Percentiles rank a stretch among this genome's conserved stretches.
Evolutionary conservation across 2,797 vertebrate genomes (phyloP).

Genomic region (Characodon lateralis): DNA sequence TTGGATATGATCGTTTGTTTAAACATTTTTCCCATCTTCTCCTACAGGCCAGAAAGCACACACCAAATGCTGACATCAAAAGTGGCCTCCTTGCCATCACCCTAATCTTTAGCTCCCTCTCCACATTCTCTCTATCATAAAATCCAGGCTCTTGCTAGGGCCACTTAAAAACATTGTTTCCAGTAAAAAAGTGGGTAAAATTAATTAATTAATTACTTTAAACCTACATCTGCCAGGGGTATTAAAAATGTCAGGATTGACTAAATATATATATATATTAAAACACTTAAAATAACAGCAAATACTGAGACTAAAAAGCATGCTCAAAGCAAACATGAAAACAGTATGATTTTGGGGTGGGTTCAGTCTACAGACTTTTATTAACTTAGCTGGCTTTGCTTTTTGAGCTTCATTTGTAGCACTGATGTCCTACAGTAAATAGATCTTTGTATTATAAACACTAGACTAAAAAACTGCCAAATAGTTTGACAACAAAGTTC

Average conservation of each 20-base stretch:
- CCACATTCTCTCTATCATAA: background rate
- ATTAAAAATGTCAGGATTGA: background rate
- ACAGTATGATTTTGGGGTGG: background rate
- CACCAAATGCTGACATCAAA: background rate
- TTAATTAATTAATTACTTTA: background rate
- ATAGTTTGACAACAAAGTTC: slow-evolving; percentile 1
- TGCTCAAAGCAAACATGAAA: background rate
- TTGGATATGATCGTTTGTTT: background rate
- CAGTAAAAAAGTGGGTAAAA: background rate
- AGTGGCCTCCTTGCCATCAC: background rate
- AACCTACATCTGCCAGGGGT: background rate
- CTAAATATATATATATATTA: too few species aligned
- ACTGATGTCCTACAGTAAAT: background rate
- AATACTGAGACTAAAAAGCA: background rate
- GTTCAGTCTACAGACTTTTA: background rate
- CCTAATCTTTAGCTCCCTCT: background rate
- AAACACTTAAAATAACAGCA: background rate
- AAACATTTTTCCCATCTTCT: background rate
- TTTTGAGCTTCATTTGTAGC: background rate
- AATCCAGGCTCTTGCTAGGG: background rate
- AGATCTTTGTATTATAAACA: slow-evolving; percentile 13
- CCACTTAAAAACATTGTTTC: background rate
- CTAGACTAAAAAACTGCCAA: slow-evolving; percentile 10
- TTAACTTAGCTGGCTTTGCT: background rate
- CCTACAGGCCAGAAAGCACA: background rate